phyloP scores from a whole-genome alignment of 2,888 invertebrate species.

The Polydrusus pterygomalis region DNA sequence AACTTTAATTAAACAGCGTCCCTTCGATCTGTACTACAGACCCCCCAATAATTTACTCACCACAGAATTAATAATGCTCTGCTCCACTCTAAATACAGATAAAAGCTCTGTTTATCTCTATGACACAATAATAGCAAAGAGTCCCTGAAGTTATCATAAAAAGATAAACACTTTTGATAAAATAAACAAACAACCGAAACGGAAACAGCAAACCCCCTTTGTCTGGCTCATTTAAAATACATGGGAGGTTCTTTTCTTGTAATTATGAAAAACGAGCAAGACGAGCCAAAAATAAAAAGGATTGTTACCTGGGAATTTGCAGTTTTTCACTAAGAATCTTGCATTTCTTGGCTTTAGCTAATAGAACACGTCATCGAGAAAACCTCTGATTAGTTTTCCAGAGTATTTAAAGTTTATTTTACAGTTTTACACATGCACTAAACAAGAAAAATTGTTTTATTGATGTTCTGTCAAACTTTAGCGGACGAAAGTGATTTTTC shows the following conservation, averaged over 20 bases:
- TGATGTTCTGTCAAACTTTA: conserved; percentile 38
- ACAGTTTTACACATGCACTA: not conserved
- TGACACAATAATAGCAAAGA: not conserved
- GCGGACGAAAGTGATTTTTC: conserved; percentile 28
- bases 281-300: conserved; percentile 30
- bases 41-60: too few species aligned
- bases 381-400: not conserved
- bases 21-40: too few species aligned
- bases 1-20: too few species aligned
- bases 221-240: conserved; percentile 32
- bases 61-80: not conserved
- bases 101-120: not conserved
- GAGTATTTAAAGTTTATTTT: conserved; percentile 6
- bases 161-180: conserved; percentile 30
- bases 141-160: not conserved
- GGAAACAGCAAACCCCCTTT: conserved; percentile 30
- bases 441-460: conserved; percentile 24
- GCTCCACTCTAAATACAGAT: not conserved
- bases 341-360: conserved; percentile 22
- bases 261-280: conserved; percentile 46
- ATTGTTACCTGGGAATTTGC: conserved; percentile 22
- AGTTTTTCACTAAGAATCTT: not conserved
- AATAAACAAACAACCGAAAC: conserved; percentile 41
- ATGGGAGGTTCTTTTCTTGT: conserved; percentile 9
- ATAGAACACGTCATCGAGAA: conserved; percentile 28